Conservation (phyloP, 2,888 invertebrate genomes). For the Spodoptera littoralis region DNA sequence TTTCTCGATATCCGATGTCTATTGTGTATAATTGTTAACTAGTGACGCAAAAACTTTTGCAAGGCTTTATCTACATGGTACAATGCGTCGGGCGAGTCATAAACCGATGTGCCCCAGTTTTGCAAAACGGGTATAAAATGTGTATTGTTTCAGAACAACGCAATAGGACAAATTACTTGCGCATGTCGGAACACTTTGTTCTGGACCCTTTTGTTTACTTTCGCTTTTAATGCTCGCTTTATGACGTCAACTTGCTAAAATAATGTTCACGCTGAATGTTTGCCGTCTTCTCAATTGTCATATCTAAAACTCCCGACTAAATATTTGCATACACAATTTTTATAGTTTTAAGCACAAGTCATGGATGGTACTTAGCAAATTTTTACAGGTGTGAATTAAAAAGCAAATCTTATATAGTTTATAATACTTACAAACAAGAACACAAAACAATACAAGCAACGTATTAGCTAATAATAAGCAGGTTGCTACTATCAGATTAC, state of each 20-base stretch:
- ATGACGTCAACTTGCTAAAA: slow-evolving; percentile 51
- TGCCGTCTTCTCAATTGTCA: slow-evolving; percentile 21
- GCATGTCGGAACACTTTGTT: slow-evolving; percentile 79
- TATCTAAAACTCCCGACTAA: slow-evolving; percentile 19
- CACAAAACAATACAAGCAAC: no score
- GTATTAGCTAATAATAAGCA: neutral
- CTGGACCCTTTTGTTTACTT: slow-evolving; percentile 73
- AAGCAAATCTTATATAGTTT: neutral
- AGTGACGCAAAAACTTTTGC: slow-evolving; percentile 78
- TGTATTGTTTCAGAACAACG: slow-evolving; percentile 78
- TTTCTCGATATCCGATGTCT: slow-evolving; percentile 70
- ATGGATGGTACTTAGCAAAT: neutral
- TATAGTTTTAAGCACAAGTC: slow-evolving; percentile 28
- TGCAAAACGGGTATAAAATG: slow-evolving; percentile 74
- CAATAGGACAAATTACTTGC: slow-evolving; percentile 80
- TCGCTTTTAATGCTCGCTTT: slow-evolving; percentile 72
- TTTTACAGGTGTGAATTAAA: no score
- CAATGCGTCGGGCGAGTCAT: slow-evolving; percentile 72
- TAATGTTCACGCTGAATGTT: slow-evolving; percentile 34
- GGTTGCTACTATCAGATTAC: slow-evolving; percentile 11
- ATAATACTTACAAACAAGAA: no score
- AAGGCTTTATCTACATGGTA: slow-evolving; percentile 74
- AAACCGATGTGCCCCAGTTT: slow-evolving; percentile 81
- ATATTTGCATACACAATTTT: slow-evolving; percentile 32
- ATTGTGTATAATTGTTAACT: slow-evolving; percentile 72